Base-by-base conservation (phyloP, 2,797 vertebrate genomes). In the Rhinogobio ventralis region DNA sequence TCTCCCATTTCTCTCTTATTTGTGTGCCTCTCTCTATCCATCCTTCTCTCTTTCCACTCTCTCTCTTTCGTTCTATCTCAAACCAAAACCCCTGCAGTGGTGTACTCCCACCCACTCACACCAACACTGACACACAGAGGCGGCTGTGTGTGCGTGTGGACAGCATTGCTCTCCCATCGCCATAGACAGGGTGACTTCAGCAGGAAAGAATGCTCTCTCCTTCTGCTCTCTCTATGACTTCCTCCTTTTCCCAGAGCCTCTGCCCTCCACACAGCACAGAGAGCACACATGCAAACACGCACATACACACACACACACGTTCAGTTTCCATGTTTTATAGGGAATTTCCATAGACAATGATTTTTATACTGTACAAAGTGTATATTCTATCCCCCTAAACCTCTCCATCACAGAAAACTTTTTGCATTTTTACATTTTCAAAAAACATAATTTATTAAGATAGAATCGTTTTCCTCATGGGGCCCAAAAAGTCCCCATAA, bases 181-280 rank as follows among this genome's bases (percentile, higher is more conserved):
- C 86, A 86, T 89, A 91, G 90, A 91, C 88, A 79, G 84, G 57
- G 85, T 91, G 90, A 90, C 89, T 91, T 91, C 90, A 91, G 86
- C 81, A 60, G 87, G 88, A 88, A 91, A 90, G 88, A 90, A 91
- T 91, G 84, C 79, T 77, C 87, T 87, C 87, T 86, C 85, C 86
- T 86, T 86, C 67, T 88, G 80, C 83, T 78, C 83, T 86, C 76
- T 80, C 62, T 79, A 67, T 76, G 69, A 85, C 82, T 83, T 82
- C 49, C 86, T 85, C 77, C 67, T 71, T 78, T 85, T 86, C 71
- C 71, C 88, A 87, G 86, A 87, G 76, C 83, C 86, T 86, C 83
- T 87, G 74, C 82, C 42, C 83, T 62, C 49, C 77, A 57, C 77
- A 28, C 81, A 67, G 74, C 23, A 76, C 33, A 39, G 51, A 76